Percentiles rank a stretch among this genome's conserved stretches.
These are phyloP conservation scores for Eumacrocentrus americanus DNA, from an alignment of 2,888 invertebrate species.

Conservation along the genomic window DNA sequence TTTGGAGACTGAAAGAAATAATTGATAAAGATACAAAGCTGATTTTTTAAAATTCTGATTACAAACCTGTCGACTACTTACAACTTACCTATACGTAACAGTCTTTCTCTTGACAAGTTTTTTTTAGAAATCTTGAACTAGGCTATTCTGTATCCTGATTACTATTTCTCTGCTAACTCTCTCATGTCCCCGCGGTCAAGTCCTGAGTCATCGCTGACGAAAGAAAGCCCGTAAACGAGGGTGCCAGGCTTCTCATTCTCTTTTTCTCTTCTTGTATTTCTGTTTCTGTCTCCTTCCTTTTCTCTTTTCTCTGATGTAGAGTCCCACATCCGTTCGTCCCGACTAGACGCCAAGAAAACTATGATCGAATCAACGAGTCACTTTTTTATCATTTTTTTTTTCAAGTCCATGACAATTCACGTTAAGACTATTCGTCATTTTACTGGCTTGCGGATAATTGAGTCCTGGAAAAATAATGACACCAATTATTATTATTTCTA, in stretches of 20 bases:
- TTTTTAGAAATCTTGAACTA: slow-evolving; percentile 5
- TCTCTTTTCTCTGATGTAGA: background rate
- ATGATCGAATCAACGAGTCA: no score
- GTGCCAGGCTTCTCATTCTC: background rate
- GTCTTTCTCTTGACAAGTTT: background rate
- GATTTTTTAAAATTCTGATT: background rate
- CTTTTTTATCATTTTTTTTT: background rate
- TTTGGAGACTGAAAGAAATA: background rate
- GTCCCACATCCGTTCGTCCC: background rate
- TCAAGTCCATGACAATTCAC: no score
- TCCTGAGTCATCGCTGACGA: background rate
- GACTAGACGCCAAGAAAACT: background rate
- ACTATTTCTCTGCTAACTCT: background rate
- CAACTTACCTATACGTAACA: background rate
- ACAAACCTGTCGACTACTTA: background rate
- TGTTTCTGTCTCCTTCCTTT: background rate
- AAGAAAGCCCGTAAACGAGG: slow-evolving; percentile 11
- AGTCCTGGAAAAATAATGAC: no score
- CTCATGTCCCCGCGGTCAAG: slow-evolving; percentile 1
- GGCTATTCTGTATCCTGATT: slow-evolving; percentile 1
- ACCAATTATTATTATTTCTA: no score
- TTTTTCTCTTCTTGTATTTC: background rate
- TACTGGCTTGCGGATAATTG: no score
- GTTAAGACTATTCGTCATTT: no score
- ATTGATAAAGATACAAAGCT: background rate